A percentile compares a stretch with the other conserved stretches of the same genome.
These are phyloP conservation scores for Notiomystis cincta DNA, from an alignment of 2,113 vertebrate species.

Conservation along the genomic window DNA sequence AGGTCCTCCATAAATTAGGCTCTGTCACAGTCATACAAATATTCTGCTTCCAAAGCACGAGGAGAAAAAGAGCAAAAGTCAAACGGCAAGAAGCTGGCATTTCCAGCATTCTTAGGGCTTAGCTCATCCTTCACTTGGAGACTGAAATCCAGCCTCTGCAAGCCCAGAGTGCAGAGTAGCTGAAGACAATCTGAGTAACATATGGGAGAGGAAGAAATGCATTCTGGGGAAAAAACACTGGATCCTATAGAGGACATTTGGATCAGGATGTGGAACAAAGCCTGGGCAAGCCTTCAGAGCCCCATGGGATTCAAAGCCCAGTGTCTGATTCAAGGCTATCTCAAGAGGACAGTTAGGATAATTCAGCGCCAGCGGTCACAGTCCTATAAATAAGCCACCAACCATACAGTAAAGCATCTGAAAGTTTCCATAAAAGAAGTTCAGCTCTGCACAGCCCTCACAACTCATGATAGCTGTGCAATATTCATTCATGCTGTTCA, in stretches of 20 bases:
- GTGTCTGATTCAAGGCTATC: neutral
- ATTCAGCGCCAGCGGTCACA: neutral
- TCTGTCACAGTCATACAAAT: neutral
- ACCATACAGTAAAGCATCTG: neutral
- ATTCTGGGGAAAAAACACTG: neutral
- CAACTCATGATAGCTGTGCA: neutral
- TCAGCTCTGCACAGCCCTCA: neutral
- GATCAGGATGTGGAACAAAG: neutral
- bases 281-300: neutral
- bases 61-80: slow-evolving; percentile 17
- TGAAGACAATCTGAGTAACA: neutral
- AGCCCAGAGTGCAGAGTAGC: neutral
- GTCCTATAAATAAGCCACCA: slow-evolving; percentile 22
- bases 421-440: slow-evolving; percentile 2
- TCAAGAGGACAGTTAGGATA: neutral
- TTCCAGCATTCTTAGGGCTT: neutral
- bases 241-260: neutral
- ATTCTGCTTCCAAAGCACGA: neutral
- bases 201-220: neutral
- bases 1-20: neutral
- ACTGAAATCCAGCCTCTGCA: neutral
- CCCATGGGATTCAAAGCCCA: neutral
- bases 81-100: slow-evolving; percentile 22
- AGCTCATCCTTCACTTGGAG: neutral
- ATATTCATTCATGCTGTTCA: neutral